phyloP scores from a whole-genome alignment of 92 coral and sea anemone genomes.

The Zoanthus sociatus region DNA sequence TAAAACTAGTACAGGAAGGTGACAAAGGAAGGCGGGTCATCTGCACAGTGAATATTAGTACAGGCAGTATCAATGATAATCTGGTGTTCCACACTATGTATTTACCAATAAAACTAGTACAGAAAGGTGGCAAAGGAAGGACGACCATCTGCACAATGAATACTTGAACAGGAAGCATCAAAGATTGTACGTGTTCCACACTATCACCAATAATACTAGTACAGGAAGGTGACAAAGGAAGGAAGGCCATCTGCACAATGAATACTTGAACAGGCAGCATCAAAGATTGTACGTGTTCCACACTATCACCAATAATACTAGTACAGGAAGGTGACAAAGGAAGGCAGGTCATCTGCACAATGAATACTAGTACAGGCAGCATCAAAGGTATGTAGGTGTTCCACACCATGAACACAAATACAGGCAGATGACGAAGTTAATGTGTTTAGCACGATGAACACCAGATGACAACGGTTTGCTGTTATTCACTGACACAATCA shows the following conservation, averaged over 20 bases:
- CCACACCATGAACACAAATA: not conserved
- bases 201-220: no score
- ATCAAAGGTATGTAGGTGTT: constrained; percentile 61
- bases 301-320: constrained; percentile 43
- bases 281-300: constrained; percentile 49
- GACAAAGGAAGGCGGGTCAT: constrained; percentile 60
- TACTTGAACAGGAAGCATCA: constrained; percentile 10
- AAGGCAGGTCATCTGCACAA: constrained; percentile 61
- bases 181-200: no score
- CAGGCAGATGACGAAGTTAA: no score
- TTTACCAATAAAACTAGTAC: constrained; percentile 60
- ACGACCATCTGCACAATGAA: not conserved
- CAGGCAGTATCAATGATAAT: not conserved
- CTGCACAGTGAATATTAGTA: not conserved
- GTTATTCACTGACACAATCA: not conserved
- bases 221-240: no score
- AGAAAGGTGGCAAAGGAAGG: constrained; percentile 77
- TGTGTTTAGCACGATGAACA: no score
- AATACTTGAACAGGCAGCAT: no score
- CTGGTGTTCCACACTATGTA: constrained; percentile 68
- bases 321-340: not conserved
- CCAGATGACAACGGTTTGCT: not conserved
- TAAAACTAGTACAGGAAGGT: constrained; percentile 76
- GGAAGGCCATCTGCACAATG: no score
- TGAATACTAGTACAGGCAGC: constrained; percentile 62